Percentiles rank a stretch among this genome's conserved stretches.
Evolutionary conservation across 2,888 invertebrate species (phyloP).

Genomic region (Ennomos fuscantarius): DNA sequence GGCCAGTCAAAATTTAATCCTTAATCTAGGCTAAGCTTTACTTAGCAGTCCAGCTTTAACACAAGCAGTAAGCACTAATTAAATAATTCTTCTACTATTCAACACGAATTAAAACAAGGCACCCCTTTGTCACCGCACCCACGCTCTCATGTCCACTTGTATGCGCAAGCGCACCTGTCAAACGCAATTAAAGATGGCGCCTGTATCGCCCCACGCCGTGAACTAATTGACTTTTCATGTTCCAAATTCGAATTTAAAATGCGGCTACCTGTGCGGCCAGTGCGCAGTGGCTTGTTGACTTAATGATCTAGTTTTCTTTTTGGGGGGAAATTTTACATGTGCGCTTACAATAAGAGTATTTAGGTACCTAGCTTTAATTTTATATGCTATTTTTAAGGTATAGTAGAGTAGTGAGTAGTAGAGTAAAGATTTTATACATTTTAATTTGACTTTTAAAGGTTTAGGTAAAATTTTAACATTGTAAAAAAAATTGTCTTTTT

Average conservation of each 20-base stretch:
- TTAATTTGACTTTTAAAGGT: too few species aligned
- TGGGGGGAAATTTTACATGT: conserved; percentile 34
- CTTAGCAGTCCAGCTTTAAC: too few species aligned
- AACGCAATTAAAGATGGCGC: conserved; percentile 77
- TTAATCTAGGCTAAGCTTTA: too few species aligned
- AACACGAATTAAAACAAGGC: conserved; percentile 49
- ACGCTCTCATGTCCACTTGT: conserved; percentile 44
- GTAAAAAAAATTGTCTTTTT: too few species aligned
- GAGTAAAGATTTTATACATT: too few species aligned
- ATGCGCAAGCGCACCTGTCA: conserved; percentile 74
- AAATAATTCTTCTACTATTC: conserved; percentile 13
- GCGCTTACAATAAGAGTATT: conserved; percentile 9
- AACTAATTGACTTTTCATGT: conserved; percentile 86
- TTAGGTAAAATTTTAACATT: too few species aligned
- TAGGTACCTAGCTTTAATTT: too few species aligned
- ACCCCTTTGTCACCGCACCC: conserved; percentile 54
- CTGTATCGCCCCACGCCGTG: conserved; percentile 53
- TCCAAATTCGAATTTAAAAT: conserved; percentile 59
- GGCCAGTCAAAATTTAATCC: too few species aligned
- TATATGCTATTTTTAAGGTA: too few species aligned
- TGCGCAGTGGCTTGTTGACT: conserved; percentile 46
- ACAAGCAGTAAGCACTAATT: too few species aligned
- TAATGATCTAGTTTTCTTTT: conserved; percentile 46
- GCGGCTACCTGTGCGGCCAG: conserved; percentile 57
- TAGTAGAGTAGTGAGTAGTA: too few species aligned